Base-by-base conservation (phyloP, 2,113 vertebrate genomes). In the Paralichthys olivaceus region DNA sequence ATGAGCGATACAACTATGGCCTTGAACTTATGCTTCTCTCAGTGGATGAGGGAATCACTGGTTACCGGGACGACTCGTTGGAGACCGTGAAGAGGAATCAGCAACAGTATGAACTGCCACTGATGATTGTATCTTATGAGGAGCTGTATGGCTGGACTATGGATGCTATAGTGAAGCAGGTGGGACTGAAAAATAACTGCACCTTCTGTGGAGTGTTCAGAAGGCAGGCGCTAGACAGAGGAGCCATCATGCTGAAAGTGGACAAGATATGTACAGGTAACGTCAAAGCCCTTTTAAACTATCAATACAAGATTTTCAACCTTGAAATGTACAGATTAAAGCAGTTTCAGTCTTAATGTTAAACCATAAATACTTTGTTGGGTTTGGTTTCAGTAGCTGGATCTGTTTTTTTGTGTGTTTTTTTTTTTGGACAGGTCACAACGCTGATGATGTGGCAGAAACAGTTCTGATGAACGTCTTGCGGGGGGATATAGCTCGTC, bases 141-240 rank as follows among this genome's bases (percentile, higher is more conserved):
- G 94, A 96, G 78, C 94, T 97, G 13, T 98, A 96, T 1, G 95
- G 96, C 81, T 98, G 96, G 96, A 96, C 96, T 2, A 96, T 97
- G 96, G 96, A 97, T 40, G 94, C 94, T 15, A 96, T 97, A 29
- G 95, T 89, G 72, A 95, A 94, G 84, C 95, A 78, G 87, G 93
- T 95, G 84, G 95, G 93, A 53, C 88, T 93, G 84, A 95, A 95
- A 75, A 95, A 96, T 71, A 96, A 96, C 88, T 97, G 96, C 91
- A 97, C 96, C 57, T 98, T 97, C 89, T 97, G 96, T 25, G 96
- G 96, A 0, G 96, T 98, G 70, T 96, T 98, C 89, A 93, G 96
- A 20, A 82, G 96, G 54, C 95, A 96, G 72, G 96, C 96, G 0
- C 90, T 97, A 17, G 96, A 97, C 79, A 90, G 96, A 19, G 96